phyloP scores from a whole-genome alignment of 2,888 invertebrate genomes.

The Hylaea fasciaria region DNA sequence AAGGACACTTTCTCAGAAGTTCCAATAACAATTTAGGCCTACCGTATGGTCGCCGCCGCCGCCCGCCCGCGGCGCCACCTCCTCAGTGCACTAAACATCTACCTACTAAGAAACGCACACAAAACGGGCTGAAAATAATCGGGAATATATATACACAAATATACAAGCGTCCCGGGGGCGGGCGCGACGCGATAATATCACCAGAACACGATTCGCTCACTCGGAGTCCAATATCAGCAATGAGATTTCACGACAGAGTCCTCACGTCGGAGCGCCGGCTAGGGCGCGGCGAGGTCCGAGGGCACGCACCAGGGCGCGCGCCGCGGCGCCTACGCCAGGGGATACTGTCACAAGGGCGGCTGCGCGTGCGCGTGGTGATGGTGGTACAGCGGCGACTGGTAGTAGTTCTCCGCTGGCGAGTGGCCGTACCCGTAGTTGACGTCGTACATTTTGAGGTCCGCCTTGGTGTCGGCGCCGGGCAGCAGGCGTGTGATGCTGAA shows the following conservation, averaged over 20 bases:
- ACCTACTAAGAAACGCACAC: constrained; percentile 74
- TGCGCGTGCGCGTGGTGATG: constrained; percentile 88
- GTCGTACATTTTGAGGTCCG: constrained; percentile 97
- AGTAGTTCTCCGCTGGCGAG: constrained; percentile 90
- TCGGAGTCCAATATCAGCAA: constrained; percentile 75
- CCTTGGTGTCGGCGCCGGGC: constrained; percentile 93
- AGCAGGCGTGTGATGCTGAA: constrained; percentile 97
- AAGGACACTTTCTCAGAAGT: constrained; percentile 75
- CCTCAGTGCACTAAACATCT: constrained; percentile 67
- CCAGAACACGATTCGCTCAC: constrained; percentile 81
- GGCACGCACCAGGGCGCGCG: constrained; percentile 64
- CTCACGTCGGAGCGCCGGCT: constrained; percentile 36
- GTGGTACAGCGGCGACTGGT: constrained; percentile 93
- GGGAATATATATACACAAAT: constrained; percentile 79
- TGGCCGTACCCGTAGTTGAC: constrained; percentile 87
- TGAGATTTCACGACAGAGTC: constrained; percentile 55
- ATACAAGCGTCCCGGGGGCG: constrained; percentile 59
- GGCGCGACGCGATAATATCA: constrained; percentile 64
- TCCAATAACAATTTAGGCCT: constrained; percentile 73
- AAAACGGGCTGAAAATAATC: constrained; percentile 62
- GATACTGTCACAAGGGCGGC: constrained; percentile 96
- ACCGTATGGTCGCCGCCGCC: constrained; percentile 58
- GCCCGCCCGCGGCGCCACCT: constrained; percentile 58
- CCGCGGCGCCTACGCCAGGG: constrained; percentile 90
- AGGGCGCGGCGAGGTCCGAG: constrained; percentile 56